phyloP scores from a whole-genome alignment of 2,797 vertebrate species.

The Monodelphis domestica region DNA sequence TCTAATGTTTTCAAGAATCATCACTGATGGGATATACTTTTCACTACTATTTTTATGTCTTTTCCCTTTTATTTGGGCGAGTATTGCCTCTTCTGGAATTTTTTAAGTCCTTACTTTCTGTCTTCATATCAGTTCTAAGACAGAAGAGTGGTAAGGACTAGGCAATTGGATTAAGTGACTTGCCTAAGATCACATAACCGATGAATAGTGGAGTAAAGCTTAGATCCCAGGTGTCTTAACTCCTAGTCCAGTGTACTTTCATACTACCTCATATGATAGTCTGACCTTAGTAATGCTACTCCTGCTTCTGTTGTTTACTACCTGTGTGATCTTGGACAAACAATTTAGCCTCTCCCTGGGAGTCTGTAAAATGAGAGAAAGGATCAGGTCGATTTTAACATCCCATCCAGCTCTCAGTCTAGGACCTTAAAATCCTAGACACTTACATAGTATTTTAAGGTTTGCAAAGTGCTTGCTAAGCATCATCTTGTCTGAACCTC shows the following conservation, averaged over 20 bases:
- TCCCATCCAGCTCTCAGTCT: background rate
- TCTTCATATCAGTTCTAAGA: no score
- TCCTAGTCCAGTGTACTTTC: background rate
- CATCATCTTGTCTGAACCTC: background rate
- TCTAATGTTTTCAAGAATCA: background rate
- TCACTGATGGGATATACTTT: background rate
- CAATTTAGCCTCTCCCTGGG: background rate
- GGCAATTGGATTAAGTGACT: no score
- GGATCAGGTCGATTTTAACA: background rate
- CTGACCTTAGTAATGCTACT: background rate
- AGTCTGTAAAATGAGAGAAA: background rate
- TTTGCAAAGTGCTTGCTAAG: background rate
- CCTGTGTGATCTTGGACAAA: background rate
- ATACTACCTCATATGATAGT: background rate
- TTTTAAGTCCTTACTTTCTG: no score
- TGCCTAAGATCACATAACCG: background rate
- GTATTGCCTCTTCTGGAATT: background rate
- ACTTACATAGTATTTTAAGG: background rate
- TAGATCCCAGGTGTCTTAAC: background rate
- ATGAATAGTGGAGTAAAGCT: background rate
- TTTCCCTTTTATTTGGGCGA: background rate
- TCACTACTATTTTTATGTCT: background rate
- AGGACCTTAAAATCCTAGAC: background rate
- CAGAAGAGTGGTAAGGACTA: no score
- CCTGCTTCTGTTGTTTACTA: background rate